Percentiles rank a stretch among this genome's conserved stretches.
Conservation (phyloP, 2,888 invertebrate genomes). For the Latrodectus hesperus region DNA sequence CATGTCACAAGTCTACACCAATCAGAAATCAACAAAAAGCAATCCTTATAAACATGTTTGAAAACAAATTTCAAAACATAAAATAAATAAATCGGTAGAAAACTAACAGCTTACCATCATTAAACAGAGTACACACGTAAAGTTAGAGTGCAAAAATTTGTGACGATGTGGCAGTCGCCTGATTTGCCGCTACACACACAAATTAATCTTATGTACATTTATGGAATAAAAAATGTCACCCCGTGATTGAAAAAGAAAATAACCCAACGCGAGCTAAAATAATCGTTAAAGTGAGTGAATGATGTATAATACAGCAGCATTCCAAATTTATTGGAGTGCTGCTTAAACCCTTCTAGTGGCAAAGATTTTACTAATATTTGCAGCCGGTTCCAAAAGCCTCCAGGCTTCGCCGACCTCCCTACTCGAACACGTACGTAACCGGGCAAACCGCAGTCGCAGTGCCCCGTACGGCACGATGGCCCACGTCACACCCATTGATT, state of each 20-base stretch:
- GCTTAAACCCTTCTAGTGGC: constrained; percentile 33
- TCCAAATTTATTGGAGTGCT: constrained; percentile 42
- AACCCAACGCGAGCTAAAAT: constrained; percentile 43
- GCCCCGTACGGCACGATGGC: constrained; percentile 60
- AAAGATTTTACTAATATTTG: constrained; percentile 52
- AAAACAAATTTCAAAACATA: constrained; percentile 49
- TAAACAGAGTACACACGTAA: constrained; percentile 43
- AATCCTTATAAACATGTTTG: constrained; percentile 53
- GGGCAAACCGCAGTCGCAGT: constrained; percentile 67
- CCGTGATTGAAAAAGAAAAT: neutral
- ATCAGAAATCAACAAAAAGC: constrained; percentile 63
- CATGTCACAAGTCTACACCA: constrained; percentile 64
- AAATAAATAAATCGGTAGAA: constrained; percentile 39
- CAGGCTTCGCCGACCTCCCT: constrained; percentile 53
- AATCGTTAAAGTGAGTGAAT: constrained; percentile 42
- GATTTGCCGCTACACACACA: constrained; percentile 32
- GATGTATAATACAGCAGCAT: constrained; percentile 28
- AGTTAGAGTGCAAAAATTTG: constrained; percentile 42
- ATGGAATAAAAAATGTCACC: constrained; percentile 35
- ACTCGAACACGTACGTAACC: constrained; percentile 67
- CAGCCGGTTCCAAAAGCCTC: constrained; percentile 58
- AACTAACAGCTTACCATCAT: constrained; percentile 56
- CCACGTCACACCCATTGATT: constrained; percentile 69
- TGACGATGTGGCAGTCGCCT: constrained; percentile 66
- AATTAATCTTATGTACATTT: constrained; percentile 60